Base-by-base conservation (phyloP, 2,797 vertebrate species). In the Dermochelys coriacea region DNA sequence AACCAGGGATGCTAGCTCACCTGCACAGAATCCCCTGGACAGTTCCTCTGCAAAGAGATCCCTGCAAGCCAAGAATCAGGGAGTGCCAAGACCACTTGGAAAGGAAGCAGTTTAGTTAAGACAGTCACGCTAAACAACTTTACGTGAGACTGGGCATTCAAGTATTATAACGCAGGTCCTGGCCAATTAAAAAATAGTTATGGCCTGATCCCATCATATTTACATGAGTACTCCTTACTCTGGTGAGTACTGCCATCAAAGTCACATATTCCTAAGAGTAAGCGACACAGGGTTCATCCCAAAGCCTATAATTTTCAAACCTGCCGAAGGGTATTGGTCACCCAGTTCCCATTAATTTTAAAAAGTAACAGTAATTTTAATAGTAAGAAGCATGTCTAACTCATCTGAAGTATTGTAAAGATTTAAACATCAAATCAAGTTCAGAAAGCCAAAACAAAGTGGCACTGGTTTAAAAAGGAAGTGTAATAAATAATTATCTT, bases 171-270 rank as follows among this genome's bases (percentile, higher is more conserved):
- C 91, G 93, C 95, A 94, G 91, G 78, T 34, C 64, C 88, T 92
- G 78, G 54, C 80, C 57, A 95, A 91, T 87, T 94, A 93, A 54
- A 93, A 95, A 95, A 94, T 94, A 96, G 94, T 95, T 92, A 94
- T 64, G 64, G 52, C 10, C 85, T 82, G 77, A 87, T 95, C 80
- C 93, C 81, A 54, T 82, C 92, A 50, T 37, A 91, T 31, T 34
- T 50, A 50, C 31, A 85, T 49, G 5, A 68, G 11, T 12, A 87
- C 78, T 87, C 50, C 85, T 90, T 74, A 86, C 27, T 77, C 64
- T 71, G n/a, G 18, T 41, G n/a, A 37, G n/a, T 41, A 23, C 59
- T 71, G 64, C 64, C 19, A 71, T 71, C n/a, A 71, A 41, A 23
- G 64, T 23, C 64, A 41, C 64, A 11, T 77, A 77, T 47, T 49